Base-by-base conservation (phyloP, 1,140 invertebrate species). In the Drosophila lacertosa region DNA sequence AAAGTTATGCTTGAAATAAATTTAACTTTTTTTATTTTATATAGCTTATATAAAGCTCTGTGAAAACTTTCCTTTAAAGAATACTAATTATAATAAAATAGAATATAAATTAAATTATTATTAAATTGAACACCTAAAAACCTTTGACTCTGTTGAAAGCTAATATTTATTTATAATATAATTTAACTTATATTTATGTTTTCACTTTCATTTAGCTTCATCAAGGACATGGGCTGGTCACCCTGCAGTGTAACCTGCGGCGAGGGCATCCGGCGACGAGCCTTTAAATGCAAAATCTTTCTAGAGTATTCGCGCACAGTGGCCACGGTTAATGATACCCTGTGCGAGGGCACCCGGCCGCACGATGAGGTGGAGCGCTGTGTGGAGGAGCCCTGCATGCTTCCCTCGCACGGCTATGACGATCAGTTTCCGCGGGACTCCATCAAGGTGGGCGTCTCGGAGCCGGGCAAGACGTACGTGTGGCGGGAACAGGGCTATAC, bases 281-380 rank as follows among this genome's bases (percentile, higher is more conserved):
- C 95, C 75, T 97, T 98, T 1, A 94, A 95, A 60, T 99, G 98
- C 92, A 98, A 98, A 93, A 98, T 99, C 74, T 98, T 97, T 91
- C 92, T 99, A 40, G 97, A 98, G 91, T 97, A 97, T 89, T 97
- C 96, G 40, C 93, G 95, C 59, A 97, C 96, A 0, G 95, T 97
- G 35, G 97, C 96, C 0, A 95, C 95, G 71, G 91, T 98, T 9
- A 97, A 97, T 0, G 97, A 98, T 75, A 93, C 93, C n/a, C 95
- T 98, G 74, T 99, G 98, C 88, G 93, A 95, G 50, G 97, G 96
- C 0, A 93, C 94, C 0, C 97, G 97, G 81, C 97, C 97, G 0
- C 77, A 93, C 0, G 95, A 96, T 77, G 95, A 96, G 74, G 94
- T 94, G 0, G 96, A 98, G 86, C 93, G 94, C 77, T 98, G 97